Conservation (phyloP, 2,797 vertebrate species). For the Hemitrygon akajei region DNA sequence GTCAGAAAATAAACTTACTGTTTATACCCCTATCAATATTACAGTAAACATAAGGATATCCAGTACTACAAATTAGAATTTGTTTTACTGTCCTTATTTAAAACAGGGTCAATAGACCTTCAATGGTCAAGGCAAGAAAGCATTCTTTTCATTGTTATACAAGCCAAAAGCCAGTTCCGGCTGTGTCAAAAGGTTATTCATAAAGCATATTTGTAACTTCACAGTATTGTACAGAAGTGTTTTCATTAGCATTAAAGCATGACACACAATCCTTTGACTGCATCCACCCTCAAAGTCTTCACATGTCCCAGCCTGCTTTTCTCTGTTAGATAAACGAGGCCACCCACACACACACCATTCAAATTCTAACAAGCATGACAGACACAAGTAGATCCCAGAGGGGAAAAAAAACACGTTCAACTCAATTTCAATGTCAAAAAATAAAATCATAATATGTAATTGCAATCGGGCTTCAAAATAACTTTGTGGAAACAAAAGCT, state of each 20-base stretch:
- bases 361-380: slow-evolving; percentile 14
- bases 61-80: background rate
- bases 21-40: background rate
- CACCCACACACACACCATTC: slow-evolving; percentile 8
- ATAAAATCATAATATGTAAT: background rate
- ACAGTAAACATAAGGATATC: background rate
- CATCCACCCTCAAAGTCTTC: slow-evolving; percentile 8
- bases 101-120: slow-evolving; percentile 29
- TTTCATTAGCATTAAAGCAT: slow-evolving; percentile 30
- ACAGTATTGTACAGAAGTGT: background rate
- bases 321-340: slow-evolving; percentile 5
- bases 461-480: background rate
- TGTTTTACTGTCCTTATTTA: background rate
- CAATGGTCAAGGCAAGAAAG: background rate
- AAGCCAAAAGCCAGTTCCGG: background rate
- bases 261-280: slow-evolving; percentile 10
- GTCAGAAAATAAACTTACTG: background rate
- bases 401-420: background rate
- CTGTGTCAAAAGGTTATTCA: slow-evolving; percentile 1
- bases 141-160: slow-evolving; percentile 24
- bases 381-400: background rate
- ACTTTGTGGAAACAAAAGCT: background rate
- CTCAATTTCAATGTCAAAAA: background rate
- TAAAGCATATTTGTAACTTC: slow-evolving; percentile 9
- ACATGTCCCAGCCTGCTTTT: slow-evolving; percentile 19